These are phyloP conservation scores for Microtus ochrogaster DNA, from an alignment of 2,113 vertebrate species.

Conservation along the genomic window DNA sequence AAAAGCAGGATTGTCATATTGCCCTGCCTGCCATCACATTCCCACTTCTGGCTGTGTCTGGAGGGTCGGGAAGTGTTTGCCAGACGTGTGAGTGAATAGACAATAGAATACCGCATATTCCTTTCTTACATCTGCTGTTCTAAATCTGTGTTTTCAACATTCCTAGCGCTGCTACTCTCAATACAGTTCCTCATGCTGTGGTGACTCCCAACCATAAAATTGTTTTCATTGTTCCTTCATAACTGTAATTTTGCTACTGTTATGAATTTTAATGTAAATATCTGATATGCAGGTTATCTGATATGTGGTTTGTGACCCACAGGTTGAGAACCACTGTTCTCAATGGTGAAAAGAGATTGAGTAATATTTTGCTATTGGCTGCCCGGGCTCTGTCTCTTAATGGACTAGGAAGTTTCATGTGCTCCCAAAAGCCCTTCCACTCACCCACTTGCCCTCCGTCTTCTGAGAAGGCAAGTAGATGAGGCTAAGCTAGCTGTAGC, in stretches of 20 bases:
- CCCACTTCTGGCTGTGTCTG: neutral
- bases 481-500: neutral
- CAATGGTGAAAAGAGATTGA: neutral
- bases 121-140: slow-evolving; percentile 14
- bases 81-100: neutral
- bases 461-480: neutral
- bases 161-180: neutral
- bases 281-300: neutral
- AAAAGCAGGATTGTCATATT: neutral
- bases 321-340: neutral
- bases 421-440: neutral
- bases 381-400: slow-evolving; percentile 9
- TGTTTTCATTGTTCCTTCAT: neutral
- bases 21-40: neutral
- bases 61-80: neutral
- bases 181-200: neutral
- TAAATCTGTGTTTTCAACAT: neutral
- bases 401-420: neutral
- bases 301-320: neutral
- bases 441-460: neutral
- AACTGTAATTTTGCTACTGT: neutral
- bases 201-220: neutral
- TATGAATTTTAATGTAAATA: neutral
- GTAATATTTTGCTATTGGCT: slow-evolving; percentile 7
- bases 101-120: neutral